Base-by-base conservation (phyloP, 2,113 vertebrate species). In the Sebastes fasciatus region DNA sequence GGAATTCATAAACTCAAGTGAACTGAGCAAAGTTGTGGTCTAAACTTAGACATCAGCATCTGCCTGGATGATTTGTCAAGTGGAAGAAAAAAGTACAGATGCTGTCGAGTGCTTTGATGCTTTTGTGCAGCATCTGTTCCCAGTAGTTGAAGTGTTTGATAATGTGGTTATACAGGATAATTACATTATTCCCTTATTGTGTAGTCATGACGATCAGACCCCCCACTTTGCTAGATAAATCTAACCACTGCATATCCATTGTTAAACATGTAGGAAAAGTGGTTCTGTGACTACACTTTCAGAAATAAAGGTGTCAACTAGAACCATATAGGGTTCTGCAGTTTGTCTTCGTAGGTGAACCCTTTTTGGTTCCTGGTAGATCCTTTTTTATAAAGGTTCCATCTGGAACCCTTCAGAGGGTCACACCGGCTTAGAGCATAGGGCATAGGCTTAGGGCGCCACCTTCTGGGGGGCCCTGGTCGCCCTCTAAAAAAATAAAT, bases 1-100 rank as follows among this genome's bases (percentile, higher is more conserved):
- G 82, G 87, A 83, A 82, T n/a, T 14, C 70, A 57, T 21, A 58
- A 74, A 54, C 46, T 79, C 7, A 0, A 26, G 48, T 71, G 65
- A 91, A 82, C 57, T 72, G 17, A 1, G 5, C 10, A 19, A 34
- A 48, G 40, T 57, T 40, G 21, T 40, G 11, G 48, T 65, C 71
- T 49, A 23, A 76, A 74, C 63, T 63, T 66, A 8, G 17, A 79
- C 51, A 6, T 23, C 0, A 77, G 57, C 5, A 51, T 60, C 71
- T 63, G n/a, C 52, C 26, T 17, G 43, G 19, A 69, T 67, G 57
- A 72, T 71, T 84, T 52, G 75, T 45, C 26, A 46, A 2, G 0
- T 11, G n/a, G 45, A 57, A 13, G 62, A 34, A 34, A 34, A 34
- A 34, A 34, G 34, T 16, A 13, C 26, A 65, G 49, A 46, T 5